Evolutionary conservation across 35 echinoderm and acorn worm species (phyloP), one percentile per base, ranked within the genome.

Genomic region (Apostichopus californicus): DNA sequence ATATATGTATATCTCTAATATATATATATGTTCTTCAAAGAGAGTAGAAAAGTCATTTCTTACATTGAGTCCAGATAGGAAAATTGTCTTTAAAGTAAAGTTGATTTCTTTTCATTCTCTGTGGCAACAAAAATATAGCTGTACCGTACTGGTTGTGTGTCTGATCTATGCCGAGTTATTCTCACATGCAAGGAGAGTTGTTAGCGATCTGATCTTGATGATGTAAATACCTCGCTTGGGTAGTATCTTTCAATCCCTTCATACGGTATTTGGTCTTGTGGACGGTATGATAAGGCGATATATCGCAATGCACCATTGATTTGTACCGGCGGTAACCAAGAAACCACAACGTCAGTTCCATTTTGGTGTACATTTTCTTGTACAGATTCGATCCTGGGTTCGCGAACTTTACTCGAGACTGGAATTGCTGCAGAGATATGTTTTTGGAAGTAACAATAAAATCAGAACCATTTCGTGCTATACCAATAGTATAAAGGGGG

Each of bases 321-420:
- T 64, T 89, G 86, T 24, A 89, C 86, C 21, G 86, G 86, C n/a
- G 86, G 86, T 64, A 89, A 55, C 86, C 86, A 89, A 22, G 86
- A 89, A 13, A 89, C 21, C 28, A 34, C 64, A 34, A 89, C 86
- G 60, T 89, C 86, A 5, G 86, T 89, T 24, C 86, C 86, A 64
- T 89, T 89, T 18, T 18, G 34, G 12, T 54, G 17, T 9, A 72
- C 5, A 21, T 89, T 89, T 28, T 72, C 2, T 46, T 52, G 17
- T 53, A 73, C 64, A n/a, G 86, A 89, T 23, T 89, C 86, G 57
- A 89, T 66, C 13, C 20, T 17, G 0, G 64, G 20, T 23, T 89
- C 86, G 21, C 86, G 86, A 18, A 89, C 86, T 53, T 73, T 73
- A 55, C 57, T 89, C 22, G 86, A 55, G 17, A 53, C 15, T 6